Evolutionary conservation across 2,797 vertebrate species (phyloP), one percentile per base, ranked within the genome.

Genomic region (Aeoliscus strigatus): DNA sequence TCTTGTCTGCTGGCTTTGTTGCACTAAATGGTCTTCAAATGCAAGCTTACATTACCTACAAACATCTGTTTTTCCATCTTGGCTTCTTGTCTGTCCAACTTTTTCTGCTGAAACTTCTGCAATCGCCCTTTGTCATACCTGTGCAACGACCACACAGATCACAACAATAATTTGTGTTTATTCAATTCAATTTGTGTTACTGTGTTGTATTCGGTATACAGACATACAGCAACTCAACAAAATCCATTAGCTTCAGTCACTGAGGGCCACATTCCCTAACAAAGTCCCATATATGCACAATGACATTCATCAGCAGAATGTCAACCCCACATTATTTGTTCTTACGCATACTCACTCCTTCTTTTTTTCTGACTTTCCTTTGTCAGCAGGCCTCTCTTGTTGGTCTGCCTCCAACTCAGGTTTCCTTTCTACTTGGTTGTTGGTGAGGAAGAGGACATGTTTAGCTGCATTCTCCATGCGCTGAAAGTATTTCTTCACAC

Each of bases 391-490:
- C 0, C 1, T 63, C 33, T 90, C 86, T 33, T 69, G 86, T 58
- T 90, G 69, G 16, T 82, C 69, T 1, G 0, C 51, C 5, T 81
- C 79, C 42, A 57, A 77, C 79, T 98, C 96, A 0, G 96, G 96
- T 50, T 84, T 76, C 12, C 89, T 72, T 11, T 81, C 76, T 1
- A 58, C 27, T 75, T 94, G 94, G 83, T 92, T 94, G 24, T 91
- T 75, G 3, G 85, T 83, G 43, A 94, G 92, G 63, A 95, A 96
- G 1, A 91, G 62, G 29, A 94, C 71, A 0, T 86, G 91, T 31
- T 88, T 63, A 0, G 90, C 77, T 72, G 89, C 93, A 23, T 51
- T 80, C 4, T 91, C 77, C 93, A 98, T 96, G 14, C 95, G 92
- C 1, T 28, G 56, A 8, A 94, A 0, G 4, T 88, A 98, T 0